These are phyloP conservation scores for Varecia variegata DNA, from an alignment of 2,797 vertebrate species.

Conservation along the genomic window DNA sequence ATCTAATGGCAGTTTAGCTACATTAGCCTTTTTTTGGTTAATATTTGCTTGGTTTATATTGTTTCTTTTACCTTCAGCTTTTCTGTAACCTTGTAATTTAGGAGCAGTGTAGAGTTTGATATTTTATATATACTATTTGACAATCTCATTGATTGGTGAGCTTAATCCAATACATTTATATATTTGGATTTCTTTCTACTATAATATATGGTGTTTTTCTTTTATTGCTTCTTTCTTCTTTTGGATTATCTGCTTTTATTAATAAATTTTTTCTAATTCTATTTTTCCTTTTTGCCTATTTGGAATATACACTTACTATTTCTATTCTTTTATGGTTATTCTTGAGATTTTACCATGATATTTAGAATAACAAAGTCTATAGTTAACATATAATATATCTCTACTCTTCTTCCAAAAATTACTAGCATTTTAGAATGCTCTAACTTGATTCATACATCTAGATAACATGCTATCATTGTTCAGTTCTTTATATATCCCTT, in stretches of 20 bases:
- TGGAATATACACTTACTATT: not conserved
- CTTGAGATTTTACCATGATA: not conserved
- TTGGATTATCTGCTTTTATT: not conserved
- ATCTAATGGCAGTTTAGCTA: not conserved
- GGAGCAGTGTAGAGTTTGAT: not conserved
- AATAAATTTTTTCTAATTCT: not conserved
- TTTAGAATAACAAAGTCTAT: not conserved
- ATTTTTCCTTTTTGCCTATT: not conserved
- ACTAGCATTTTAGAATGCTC: not conserved
- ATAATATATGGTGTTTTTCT: not conserved
- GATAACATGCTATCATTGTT: not conserved
- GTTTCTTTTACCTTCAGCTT: not conserved
- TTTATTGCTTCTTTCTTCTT: not conserved
- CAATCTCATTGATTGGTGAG: not conserved
- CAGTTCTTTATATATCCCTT: not conserved
- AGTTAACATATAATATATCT: not conserved
- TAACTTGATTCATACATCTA: not conserved
- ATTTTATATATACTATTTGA: not conserved
- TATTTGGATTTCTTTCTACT: not conserved
- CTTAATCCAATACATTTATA: not conserved
- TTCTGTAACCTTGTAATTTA: conserved; percentile 11
- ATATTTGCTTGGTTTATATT: not conserved
- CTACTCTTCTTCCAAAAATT: not conserved
- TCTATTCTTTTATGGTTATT: not conserved
- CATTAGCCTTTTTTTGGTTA: not conserved